Evolutionary conservation across 2,113 vertebrate species (phyloP).

Genomic region (Xiphias gladius): DNA sequence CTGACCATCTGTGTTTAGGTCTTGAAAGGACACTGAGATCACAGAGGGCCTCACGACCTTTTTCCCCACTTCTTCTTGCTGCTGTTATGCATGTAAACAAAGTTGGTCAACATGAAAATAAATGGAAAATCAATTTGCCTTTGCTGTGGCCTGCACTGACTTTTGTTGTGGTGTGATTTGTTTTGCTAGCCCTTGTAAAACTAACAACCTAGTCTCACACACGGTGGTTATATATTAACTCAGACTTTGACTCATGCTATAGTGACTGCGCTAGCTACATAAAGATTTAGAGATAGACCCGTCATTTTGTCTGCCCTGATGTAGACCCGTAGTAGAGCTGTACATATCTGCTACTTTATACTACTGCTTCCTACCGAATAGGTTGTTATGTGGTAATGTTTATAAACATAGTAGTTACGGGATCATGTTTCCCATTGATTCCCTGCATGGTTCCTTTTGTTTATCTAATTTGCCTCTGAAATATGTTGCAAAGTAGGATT

Average conservation of each 20-base stretch:
- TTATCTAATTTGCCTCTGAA: constrained; percentile 38
- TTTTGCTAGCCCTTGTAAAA: constrained; percentile 33
- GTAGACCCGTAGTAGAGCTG: background rate
- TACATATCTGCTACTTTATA: background rate
- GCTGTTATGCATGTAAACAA: constrained; percentile 38
- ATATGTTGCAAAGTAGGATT: constrained; percentile 38
- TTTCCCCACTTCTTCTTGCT: background rate
- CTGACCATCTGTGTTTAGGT: constrained; percentile 73
- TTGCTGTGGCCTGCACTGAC: background rate
- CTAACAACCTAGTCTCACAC: constrained; percentile 11
- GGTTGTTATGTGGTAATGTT: constrained; percentile 6
- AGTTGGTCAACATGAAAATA: constrained; percentile 37
- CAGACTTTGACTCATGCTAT: constrained; percentile 42
- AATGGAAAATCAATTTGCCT: constrained; percentile 55
- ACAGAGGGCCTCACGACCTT: constrained; percentile 8
- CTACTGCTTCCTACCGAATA: constrained; percentile 9
- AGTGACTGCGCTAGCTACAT: background rate
- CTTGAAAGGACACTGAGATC: constrained; percentile 49
- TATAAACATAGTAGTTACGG: constrained; percentile 13
- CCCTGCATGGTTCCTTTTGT: constrained; percentile 22
- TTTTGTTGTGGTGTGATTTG: constrained; percentile 37
- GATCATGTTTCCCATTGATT: constrained; percentile 35
- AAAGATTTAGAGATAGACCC: constrained; percentile 26
- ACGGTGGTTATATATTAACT: constrained; percentile 64
- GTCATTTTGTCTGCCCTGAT: constrained; percentile 23